phyloP scores from a whole-genome alignment of 2,113 vertebrate genomes.

The Rynchops niger region DNA sequence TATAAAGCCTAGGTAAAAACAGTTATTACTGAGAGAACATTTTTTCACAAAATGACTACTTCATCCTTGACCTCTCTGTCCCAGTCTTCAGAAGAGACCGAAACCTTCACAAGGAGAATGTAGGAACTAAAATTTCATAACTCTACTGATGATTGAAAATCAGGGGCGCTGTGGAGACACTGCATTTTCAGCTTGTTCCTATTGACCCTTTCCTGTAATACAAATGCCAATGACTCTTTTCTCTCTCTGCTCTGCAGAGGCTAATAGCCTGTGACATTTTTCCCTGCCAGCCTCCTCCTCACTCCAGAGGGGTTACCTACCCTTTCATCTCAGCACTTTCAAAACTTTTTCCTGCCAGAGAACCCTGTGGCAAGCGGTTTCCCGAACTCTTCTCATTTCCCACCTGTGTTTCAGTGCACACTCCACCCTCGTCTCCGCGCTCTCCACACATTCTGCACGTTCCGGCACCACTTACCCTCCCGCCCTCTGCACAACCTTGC shows the following conservation, averaged over 20 bases:
- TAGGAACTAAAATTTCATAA: not conserved
- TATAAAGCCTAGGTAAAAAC: not conserved
- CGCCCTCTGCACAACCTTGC: not conserved
- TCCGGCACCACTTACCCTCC: not conserved
- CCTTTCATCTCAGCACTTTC: not conserved
- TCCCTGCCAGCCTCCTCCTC: not conserved
- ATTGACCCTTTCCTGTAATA: not conserved
- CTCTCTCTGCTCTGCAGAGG: not conserved
- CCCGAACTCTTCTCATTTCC: not conserved
- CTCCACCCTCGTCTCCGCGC: not conserved
- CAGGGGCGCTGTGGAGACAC: not conserved
- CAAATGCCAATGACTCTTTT: not conserved
- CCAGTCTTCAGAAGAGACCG: not conserved
- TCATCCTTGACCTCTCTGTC: not conserved
- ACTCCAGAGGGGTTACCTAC: not conserved
- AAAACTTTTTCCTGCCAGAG: not conserved
- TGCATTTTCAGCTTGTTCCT: conserved; percentile 12
- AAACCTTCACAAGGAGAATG: conserved; percentile 3
- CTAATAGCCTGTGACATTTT: not conserved
- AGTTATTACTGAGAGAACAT: not conserved
- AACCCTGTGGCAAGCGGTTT: not conserved
- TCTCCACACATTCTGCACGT: not conserved
- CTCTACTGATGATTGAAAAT: not conserved
- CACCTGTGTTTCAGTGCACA: accelerated
- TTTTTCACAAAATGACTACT: not conserved